Base-by-base conservation (phyloP, 2,888 invertebrate genomes). In the Chrysina gloriosa region DNA sequence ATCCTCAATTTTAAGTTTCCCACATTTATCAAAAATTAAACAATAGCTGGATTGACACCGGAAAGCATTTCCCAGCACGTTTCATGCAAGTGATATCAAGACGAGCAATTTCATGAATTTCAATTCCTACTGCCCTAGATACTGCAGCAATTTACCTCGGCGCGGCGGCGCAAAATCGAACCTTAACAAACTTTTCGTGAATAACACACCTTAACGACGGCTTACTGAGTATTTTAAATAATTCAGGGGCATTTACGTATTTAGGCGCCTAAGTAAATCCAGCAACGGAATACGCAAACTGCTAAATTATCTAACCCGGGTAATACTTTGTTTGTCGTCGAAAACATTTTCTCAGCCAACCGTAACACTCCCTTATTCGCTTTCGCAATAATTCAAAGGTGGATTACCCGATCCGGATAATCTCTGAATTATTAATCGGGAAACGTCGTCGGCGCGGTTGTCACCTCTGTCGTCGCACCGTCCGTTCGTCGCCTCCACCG, bases 361-460 rank as follows among this genome's bases (percentile, higher is more conserved):
- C 29, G 19, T 25, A 16, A 31, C 52, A 31, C 19, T 31, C 31
- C 52, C 9, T 31, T 16, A 31, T 52, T 45, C 45, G n/a, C 50
- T 5, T 14, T 50, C 16, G 27, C 29, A 45, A 39, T 42, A 61
- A 27, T 61, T 61, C 27, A 25, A 42, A 52, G 19, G 52, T 52
- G 25, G 58, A 27, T 61, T 61, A 61, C 27, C 25, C 58, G 42
- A 61, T 61, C 58, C 58, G 29, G 42, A 42, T 61, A 61, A 61
- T 61, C 58, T 27, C 58, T 61, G 58, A 61, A 61, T 61, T 61
- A 61, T 61, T 61, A 61, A 61, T 61, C 42, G 14, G 39, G 5
- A 7, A 14, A n/a, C 39, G 58, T 39, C 52, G 11, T 23, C 39
- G 39, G 16, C 39, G 14, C 16, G 47, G 11, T 11, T 3, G 11